These are phyloP conservation scores for Drosophila demipolita DNA, from an alignment of 2,888 invertebrate genomes.

Conservation along the genomic window DNA sequence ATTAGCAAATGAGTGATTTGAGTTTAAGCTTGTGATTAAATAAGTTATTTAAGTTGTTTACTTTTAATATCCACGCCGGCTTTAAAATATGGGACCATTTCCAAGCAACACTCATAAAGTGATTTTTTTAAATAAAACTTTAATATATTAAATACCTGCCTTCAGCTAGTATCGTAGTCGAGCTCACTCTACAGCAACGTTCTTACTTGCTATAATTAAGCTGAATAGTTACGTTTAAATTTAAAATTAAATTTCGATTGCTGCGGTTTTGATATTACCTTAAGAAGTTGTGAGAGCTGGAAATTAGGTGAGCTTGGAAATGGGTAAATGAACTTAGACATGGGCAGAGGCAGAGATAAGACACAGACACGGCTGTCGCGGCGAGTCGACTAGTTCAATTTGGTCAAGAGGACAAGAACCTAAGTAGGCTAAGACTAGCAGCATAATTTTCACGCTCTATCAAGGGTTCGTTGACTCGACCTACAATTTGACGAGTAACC, in stretches of 20 bases:
- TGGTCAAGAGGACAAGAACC: conserved; percentile 51
- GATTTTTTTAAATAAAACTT: too few relatives aligned
- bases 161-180: too few relatives aligned
- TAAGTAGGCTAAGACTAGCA: conserved; percentile 44
- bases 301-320: not conserved
- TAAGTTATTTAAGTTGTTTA: too few relatives aligned
- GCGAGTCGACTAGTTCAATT: conserved; percentile 55
- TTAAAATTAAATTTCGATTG: not conserved
- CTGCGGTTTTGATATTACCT: not conserved
- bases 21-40: too few relatives aligned
- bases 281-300: not conserved
- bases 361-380: conserved; percentile 53
- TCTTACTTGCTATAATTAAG: not conserved
- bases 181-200: too few relatives aligned
- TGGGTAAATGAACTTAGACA: conserved; percentile 16
- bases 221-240: not conserved
- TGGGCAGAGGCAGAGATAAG: conserved; percentile 44
- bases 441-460: conserved; percentile 34
- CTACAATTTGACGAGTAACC: not conserved
- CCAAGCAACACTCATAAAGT: too few relatives aligned
- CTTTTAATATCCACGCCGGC: not conserved
- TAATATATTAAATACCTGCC: too few relatives aligned
- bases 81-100: not conserved
- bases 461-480: conserved; percentile 45
- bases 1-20: too few relatives aligned